Base-by-base conservation (phyloP, 1,140 invertebrate species). In the Drosophila guanche region DNA sequence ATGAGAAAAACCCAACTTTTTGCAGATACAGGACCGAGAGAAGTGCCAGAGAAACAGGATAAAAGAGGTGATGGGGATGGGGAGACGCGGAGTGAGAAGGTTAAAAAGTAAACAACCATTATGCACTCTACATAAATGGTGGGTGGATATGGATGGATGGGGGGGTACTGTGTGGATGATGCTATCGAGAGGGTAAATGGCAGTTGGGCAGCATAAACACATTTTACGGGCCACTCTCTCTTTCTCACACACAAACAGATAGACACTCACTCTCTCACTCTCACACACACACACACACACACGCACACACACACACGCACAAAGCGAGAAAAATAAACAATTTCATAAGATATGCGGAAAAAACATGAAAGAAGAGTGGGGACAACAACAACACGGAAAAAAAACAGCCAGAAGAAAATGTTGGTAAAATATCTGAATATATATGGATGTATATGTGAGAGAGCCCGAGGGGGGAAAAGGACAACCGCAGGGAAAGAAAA, bases 61-160 rank as follows among this genome's bases (percentile, higher is more conserved):
- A 23, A 29, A 27, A n/a, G 50, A 51, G 48, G 51, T 54, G 42
- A 45, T 10, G 47, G 45, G 41, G n/a, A 37, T 33, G 48, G 63
- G 16, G 16, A 1, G 16, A 20, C 16, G 16, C 16, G 16, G 16
- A 45, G 33, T 2, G 16, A 47, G 70, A 55, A 79, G 75, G 79
- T 74, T 83, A 76, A 89, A 73, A 83, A 89, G 83, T 88, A 88
- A 88, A 88, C 83, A 88, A 66, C 83, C 83, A 88, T 88, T 88
- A 88, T 89, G 83, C 74, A 89, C 84, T 88, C 70, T 56, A 84
- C 75, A 76, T 76, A 88, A 89, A 79, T 71, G 84, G 16, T 81
- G 53, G 62, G 57, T 56, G 50, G 52, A 3, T 33, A 29, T 22
- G 51, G 51, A 12, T 37, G 7, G 33, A 5, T 10, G 59, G 12